Evolutionary conservation across 2,888 invertebrate species (phyloP).

Genomic region (Baronia brevicornis): DNA sequence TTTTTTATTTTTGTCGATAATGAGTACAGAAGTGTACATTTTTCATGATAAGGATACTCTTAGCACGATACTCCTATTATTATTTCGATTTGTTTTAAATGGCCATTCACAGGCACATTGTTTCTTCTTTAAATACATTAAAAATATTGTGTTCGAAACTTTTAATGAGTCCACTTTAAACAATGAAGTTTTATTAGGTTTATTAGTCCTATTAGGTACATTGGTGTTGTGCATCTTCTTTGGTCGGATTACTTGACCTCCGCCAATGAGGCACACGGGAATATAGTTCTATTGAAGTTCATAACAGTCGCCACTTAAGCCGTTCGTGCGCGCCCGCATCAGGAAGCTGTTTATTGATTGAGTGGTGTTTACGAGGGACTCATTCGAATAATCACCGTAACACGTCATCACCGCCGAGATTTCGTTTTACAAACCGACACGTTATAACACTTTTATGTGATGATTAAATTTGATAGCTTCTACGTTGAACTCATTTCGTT

Average conservation of each 20-base stretch:
- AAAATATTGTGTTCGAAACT: constrained; percentile 11
- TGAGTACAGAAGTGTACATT: too few species aligned
- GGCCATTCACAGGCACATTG: background rate
- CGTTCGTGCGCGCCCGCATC: constrained; percentile 61
- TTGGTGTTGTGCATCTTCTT: constrained; percentile 40
- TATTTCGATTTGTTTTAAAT: too few species aligned
- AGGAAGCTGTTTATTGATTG: constrained; percentile 68
- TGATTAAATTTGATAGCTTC: constrained; percentile 8
- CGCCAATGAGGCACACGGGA: constrained; percentile 58
- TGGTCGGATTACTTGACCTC: constrained; percentile 67
- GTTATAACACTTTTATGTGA: constrained; percentile 11
- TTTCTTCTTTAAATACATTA: constrained; percentile 1
- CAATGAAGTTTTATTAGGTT: constrained; percentile 54
- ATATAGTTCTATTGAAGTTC: constrained; percentile 50
- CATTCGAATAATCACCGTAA: constrained; percentile 38
- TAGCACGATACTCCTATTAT: too few species aligned
- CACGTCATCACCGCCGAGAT: constrained; percentile 26
- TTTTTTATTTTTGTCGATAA: too few species aligned
- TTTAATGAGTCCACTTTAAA: constrained; percentile 25
- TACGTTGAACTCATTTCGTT: constrained; percentile 17
- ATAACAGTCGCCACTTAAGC: constrained; percentile 64
- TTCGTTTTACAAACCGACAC: constrained; percentile 5
- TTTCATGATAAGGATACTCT: too few species aligned
- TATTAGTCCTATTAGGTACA: constrained; percentile 56
- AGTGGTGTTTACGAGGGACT: constrained; percentile 44